Percentiles rank a stretch among this genome's conserved stretches.
Conservation (phyloP, 1,140 invertebrate species). For the Scaptomyza pallida region DNA sequence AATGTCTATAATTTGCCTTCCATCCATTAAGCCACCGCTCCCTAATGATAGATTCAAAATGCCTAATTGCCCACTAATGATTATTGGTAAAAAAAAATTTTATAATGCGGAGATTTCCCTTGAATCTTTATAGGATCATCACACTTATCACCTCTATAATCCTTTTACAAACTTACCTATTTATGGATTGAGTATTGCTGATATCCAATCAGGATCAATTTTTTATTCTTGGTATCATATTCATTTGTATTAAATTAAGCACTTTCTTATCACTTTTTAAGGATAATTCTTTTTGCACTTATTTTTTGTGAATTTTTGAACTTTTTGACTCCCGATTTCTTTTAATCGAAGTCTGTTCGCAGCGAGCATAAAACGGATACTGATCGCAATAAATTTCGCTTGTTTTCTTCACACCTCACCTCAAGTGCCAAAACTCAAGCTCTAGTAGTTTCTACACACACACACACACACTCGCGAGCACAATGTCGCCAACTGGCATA, state of each 20-base stretch:
- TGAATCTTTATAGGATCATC: background rate
- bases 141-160: background rate
- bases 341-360: conserved; percentile 44
- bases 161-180: conserved; percentile 44
- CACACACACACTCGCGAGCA: conserved; percentile 26
- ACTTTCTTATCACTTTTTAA: conserved; percentile 11
- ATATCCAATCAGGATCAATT: conserved; percentile 52
- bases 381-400: conserved; percentile 46
- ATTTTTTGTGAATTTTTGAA: background rate
- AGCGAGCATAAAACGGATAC: conserved; percentile 71
- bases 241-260: conserved; percentile 2
- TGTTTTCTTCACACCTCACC: conserved; percentile 71
- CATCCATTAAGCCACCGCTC: too few relatives aligned
- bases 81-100: too few relatives aligned
- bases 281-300: background rate
- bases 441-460: conserved; percentile 72
- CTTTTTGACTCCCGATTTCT: conserved; percentile 10
- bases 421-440: conserved; percentile 61
- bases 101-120: background rate
- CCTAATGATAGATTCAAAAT: too few relatives aligned
- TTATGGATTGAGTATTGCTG: conserved; percentile 12
- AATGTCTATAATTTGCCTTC: too few relatives aligned
- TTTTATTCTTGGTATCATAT: conserved; percentile 69
- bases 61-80: too few relatives aligned
- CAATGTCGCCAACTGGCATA: conserved; percentile 60